phyloP scores from a whole-genome alignment of 2,888 invertebrate genomes.

The Oscheius myriophilus region DNA sequence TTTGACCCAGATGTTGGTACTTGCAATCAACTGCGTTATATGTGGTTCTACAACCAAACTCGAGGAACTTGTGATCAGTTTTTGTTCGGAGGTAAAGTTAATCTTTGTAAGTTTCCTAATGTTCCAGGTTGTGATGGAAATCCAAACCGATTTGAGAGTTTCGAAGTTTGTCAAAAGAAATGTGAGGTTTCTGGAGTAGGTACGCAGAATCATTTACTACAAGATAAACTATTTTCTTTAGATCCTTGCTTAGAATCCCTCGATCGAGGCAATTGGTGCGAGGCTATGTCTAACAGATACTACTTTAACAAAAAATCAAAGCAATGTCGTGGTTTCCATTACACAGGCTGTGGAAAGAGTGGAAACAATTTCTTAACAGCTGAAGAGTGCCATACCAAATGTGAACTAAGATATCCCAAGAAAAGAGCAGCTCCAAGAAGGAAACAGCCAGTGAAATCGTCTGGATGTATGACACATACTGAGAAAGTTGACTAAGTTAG shows the following conservation, averaged over 20 bases:
- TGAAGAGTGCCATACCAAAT: slow-evolving; percentile 55
- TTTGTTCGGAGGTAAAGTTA: slow-evolving; percentile 61
- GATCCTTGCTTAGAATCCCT: slow-evolving; percentile 62
- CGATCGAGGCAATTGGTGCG: slow-evolving; percentile 66
- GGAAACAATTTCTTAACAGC: slow-evolving; percentile 59
- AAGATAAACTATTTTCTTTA: slow-evolving; percentile 22
- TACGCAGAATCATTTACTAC: slow-evolving; percentile 5
- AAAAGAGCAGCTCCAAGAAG: slow-evolving; percentile 23
- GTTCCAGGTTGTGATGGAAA: slow-evolving; percentile 63
- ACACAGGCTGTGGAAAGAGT: slow-evolving; percentile 67
- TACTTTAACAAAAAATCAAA: slow-evolving; percentile 50
- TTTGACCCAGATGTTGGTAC: slow-evolving; percentile 64
- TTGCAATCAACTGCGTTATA: slow-evolving; percentile 63
- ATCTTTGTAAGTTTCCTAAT: neutral
- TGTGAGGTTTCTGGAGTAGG: slow-evolving; percentile 63
- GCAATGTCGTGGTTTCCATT: slow-evolving; percentile 64
- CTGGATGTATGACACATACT: slow-evolving; percentile 21
- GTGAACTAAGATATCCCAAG: slow-evolving; percentile 17
- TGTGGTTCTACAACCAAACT: slow-evolving; percentile 67
- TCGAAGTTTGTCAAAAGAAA: slow-evolving; percentile 61
- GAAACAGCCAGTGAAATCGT: slow-evolving; percentile 2
- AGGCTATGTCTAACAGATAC: slow-evolving; percentile 60
- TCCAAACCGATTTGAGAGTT: slow-evolving; percentile 61
- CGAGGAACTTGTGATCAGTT: slow-evolving; percentile 66
- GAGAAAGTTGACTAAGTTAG: neutral